phyloP scores from a whole-genome alignment of 2,113 vertebrate species.

The Elephas maximus region DNA sequence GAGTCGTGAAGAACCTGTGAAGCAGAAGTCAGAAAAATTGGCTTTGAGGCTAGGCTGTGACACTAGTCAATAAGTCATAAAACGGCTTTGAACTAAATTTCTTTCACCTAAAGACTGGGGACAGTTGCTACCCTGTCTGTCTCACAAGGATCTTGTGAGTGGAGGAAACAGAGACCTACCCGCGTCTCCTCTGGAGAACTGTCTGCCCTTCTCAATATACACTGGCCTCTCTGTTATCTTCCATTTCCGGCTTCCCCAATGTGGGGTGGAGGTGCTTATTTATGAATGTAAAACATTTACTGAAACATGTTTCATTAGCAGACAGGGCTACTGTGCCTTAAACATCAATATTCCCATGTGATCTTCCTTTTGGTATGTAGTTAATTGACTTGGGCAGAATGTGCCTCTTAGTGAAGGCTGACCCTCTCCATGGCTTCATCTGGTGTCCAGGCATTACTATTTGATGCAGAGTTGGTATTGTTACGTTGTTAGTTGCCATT shows the following conservation, averaged over 20 bases:
- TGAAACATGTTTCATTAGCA: background rate
- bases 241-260: background rate
- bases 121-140: background rate
- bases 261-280: background rate
- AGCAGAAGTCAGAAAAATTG: constrained; percentile 33
- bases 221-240: background rate
- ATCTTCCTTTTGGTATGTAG: background rate
- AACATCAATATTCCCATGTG: background rate
- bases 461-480: background rate
- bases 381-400: background rate
- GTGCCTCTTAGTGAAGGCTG: background rate
- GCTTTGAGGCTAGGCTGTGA: constrained; percentile 10
- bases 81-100: background rate
- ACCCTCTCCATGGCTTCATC: background rate
- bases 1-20: background rate
- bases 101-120: background rate
- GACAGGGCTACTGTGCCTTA: background rate
- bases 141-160: background rate
- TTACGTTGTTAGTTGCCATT: no score
- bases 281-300: background rate
- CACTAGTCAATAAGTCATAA: background rate
- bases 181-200: background rate
- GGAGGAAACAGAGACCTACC: rapidly evolving
- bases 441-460: background rate
- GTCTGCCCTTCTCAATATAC: background rate